Evolutionary conservation across 2,888 invertebrate species (phyloP).

Genomic region (Unio delphinus): DNA sequence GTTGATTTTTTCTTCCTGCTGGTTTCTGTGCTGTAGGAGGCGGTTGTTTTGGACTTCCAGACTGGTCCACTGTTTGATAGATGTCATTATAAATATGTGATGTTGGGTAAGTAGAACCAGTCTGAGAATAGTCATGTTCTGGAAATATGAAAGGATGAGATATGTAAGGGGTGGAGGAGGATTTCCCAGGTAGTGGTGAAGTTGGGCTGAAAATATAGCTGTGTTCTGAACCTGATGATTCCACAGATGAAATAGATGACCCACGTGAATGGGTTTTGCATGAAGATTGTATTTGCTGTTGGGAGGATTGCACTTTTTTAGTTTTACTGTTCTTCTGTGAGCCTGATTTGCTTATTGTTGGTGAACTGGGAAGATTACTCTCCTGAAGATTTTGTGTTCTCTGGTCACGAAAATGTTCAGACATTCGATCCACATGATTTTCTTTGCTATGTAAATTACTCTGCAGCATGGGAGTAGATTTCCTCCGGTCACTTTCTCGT

Average conservation of each 20-base stretch:
- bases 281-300: conserved; percentile 15
- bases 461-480: conserved; percentile 38
- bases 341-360: conserved; percentile 10
- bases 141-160: too few species aligned
- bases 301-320: conserved; percentile 16
- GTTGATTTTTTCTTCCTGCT: conserved; percentile 26
- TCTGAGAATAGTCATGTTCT: too few species aligned
- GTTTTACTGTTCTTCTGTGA: conserved; percentile 19
- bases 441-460: conserved; percentile 9
- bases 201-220: conserved; percentile 24
- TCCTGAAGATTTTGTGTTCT: conserved; percentile 28
- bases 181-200: conserved; percentile 2
- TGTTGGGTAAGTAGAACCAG: too few species aligned
- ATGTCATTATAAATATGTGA: too few species aligned
- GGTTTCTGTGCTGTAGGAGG: conserved; percentile 38
- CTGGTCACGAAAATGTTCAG: conserved; percentile 28
- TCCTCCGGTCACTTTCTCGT: conserved; percentile 38
- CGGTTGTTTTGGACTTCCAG: conserved; percentile 15
- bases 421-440: conserved; percentile 27
- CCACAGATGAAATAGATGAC: conserved; percentile 30
- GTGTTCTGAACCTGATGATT: conserved; percentile 24
- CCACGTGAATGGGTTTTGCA: conserved; percentile 29
- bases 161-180: too few species aligned
- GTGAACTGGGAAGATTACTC: conserved; percentile 22
- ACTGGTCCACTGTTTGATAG: conserved; percentile 6